Evolutionary conservation across 2,888 invertebrate genomes (phyloP).

Genomic region (Chrysolina americana): DNA sequence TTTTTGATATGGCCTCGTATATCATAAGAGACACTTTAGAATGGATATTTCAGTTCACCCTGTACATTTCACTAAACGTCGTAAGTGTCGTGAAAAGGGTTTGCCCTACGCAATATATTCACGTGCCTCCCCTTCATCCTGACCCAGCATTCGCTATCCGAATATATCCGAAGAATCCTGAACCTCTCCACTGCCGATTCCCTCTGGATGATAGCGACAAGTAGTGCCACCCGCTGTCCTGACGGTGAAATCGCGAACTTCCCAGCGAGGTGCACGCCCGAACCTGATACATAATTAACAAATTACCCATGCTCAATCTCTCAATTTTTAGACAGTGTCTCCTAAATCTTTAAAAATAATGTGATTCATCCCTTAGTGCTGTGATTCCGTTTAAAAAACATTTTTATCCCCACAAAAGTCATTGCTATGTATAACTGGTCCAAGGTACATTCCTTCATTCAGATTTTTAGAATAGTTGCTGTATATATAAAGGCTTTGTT

Average conservation of each 20-base stretch:
- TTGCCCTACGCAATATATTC: conserved; percentile 22
- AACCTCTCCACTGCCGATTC: conserved; percentile 52
- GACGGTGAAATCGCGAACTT: conserved; percentile 54
- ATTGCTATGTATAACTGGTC: conserved; percentile 49
- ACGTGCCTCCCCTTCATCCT: conserved; percentile 22
- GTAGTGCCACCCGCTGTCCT: conserved; percentile 60
- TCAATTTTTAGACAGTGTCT: conserved; percentile 46
- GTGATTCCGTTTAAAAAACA: conserved; percentile 53
- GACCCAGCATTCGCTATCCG: conserved; percentile 32
- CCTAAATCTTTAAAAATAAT: conserved; percentile 55
- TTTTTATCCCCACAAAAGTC: conserved; percentile 40
- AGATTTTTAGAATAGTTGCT: conserved; percentile 52
- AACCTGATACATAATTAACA: conserved; percentile 62
- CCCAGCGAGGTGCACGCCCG: conserved; percentile 63
- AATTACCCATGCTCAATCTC: conserved; percentile 58
- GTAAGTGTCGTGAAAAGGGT: background rate
- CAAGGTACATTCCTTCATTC: conserved; percentile 53
- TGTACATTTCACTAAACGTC: background rate
- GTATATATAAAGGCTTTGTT: conserved; percentile 50
- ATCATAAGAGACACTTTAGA: background rate
- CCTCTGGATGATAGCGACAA: conserved; percentile 53
- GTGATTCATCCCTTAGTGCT: conserved; percentile 59
- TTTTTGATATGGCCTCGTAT: too few relatives aligned
- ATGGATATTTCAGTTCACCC: background rate
- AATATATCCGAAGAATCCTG: conserved; percentile 45